These are phyloP conservation scores for Pentamera pediparva DNA, from an alignment of 53 echinoderm and acorn worm genomes.

Conservation along the genomic window DNA sequence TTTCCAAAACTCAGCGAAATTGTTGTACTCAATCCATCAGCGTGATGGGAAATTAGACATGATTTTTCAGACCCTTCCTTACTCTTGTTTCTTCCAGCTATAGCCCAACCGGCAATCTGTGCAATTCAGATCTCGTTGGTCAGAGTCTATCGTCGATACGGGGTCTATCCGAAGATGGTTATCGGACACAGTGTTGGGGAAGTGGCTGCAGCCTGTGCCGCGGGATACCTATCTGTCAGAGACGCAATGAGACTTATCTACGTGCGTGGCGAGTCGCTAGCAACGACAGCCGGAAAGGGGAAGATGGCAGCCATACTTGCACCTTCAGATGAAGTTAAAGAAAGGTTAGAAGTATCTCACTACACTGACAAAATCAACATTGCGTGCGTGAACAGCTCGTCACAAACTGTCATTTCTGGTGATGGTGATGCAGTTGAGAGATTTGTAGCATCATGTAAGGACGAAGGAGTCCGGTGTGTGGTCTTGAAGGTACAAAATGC, in stretches of 20 bases:
- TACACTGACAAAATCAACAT: conserved; percentile 14
- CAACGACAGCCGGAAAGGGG: conserved; percentile 33
- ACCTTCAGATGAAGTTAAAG: background rate
- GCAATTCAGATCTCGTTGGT: conserved; percentile 39
- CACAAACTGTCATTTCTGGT: conserved; percentile 44
- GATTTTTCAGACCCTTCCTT: background rate
- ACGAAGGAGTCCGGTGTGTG: conserved; percentile 10
- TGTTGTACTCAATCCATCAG: no score
- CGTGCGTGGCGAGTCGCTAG: conserved; percentile 16
- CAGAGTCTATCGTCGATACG: conserved; percentile 10
- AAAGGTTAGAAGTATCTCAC: background rate
- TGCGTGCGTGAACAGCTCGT: conserved; percentile 42
- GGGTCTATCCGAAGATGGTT: conserved; percentile 19
- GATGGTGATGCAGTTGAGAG: conserved; percentile 12
- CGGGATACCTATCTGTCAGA: conserved; percentile 26
- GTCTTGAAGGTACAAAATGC: conserved; percentile 41
- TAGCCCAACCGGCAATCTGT: conserved; percentile 45
- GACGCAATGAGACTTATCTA: conserved; percentile 38
- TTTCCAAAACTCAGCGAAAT: no score
- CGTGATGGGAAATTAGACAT: background rate
- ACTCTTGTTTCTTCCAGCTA: conserved; percentile 14
- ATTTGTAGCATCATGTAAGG: background rate
- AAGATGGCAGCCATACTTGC: conserved; percentile 39
- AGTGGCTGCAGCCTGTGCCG: conserved; percentile 40
- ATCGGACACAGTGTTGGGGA: conserved; percentile 46